Evolutionary conservation across 2,113 vertebrate genomes (phyloP).

Genomic region (Piaya cayana): DNA sequence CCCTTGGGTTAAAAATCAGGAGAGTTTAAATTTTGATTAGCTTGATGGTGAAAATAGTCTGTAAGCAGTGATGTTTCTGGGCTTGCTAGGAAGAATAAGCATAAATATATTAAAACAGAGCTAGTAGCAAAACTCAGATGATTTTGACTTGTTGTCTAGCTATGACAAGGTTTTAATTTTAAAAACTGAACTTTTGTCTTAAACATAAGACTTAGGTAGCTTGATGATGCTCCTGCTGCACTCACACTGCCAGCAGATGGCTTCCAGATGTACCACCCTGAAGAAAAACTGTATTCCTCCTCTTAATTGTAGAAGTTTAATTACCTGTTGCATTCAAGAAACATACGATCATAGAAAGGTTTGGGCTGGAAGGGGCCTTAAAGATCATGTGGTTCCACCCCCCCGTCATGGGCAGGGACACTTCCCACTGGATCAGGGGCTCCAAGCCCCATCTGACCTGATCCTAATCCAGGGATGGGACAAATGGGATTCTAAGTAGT

Average conservation of each 20-base stretch:
- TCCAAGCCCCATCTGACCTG: too few relatives aligned
- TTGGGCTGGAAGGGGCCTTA: too few relatives aligned
- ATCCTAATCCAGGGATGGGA: too few relatives aligned
- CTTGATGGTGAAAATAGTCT: not conserved
- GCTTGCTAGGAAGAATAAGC: not conserved
- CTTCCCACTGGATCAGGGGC: too few relatives aligned
- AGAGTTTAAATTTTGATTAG: slow-evolving; percentile 50
- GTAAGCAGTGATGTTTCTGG: slow-evolving; percentile 3
- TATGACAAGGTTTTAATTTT: not conserved
- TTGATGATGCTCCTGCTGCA: not conserved
- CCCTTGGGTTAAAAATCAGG: slow-evolving; percentile 47
- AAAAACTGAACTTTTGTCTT: not conserved
- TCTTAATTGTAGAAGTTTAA: not conserved
- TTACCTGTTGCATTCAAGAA: not conserved
- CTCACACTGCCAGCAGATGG: not conserved
- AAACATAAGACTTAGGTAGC: not conserved
- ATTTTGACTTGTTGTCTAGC: not conserved
- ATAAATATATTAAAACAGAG: not conserved
- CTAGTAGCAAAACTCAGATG: not conserved
- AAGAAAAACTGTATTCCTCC: not conserved
- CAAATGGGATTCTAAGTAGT: not conserved
- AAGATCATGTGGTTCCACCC: too few relatives aligned
- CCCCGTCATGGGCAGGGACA: too few relatives aligned
- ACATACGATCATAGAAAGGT: too few relatives aligned
- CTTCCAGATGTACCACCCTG: not conserved